Evolutionary conservation across 2,797 vertebrate species (phyloP).

Genomic region (Vespertilio murinus): DNA sequence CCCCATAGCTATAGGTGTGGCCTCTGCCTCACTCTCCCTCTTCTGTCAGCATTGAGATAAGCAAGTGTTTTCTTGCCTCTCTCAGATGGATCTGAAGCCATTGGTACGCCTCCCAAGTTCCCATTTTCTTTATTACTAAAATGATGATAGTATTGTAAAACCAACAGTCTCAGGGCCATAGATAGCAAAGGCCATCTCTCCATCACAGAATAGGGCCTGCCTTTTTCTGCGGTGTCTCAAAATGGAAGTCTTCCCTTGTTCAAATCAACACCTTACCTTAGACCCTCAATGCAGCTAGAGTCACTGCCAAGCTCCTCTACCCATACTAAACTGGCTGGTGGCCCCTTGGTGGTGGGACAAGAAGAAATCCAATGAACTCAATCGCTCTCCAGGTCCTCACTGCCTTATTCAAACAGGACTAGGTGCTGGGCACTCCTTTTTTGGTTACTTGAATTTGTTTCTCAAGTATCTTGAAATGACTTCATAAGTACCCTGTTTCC

Average conservation of each 20-base stretch:
- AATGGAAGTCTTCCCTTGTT: slow-evolving; percentile 15
- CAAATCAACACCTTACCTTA: not conserved
- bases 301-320: not conserved
- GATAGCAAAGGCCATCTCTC: not conserved
- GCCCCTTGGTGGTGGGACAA: not conserved
- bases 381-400: not conserved
- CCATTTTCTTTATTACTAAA: slow-evolving; percentile 13
- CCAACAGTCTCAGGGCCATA: not conserved
- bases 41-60: not conserved
- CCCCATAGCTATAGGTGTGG: not conserved
- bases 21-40: not conserved
- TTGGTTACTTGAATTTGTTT: slow-evolving; percentile 1
- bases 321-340: not conserved
- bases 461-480: slow-evolving; percentile 9
- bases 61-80: not conserved
- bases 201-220: not conserved
- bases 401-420: not conserved
- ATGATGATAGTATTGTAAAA: not conserved
- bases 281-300: not conserved
- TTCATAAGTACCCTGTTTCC: no score
- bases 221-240: not conserved
- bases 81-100: not conserved
- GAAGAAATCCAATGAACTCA: not conserved
- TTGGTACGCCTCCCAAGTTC: not conserved
- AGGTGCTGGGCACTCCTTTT: not conserved